These are phyloP conservation scores for Apogon hyalosoma DNA, from an alignment of 2,797 vertebrate species.

Conservation along the genomic window DNA sequence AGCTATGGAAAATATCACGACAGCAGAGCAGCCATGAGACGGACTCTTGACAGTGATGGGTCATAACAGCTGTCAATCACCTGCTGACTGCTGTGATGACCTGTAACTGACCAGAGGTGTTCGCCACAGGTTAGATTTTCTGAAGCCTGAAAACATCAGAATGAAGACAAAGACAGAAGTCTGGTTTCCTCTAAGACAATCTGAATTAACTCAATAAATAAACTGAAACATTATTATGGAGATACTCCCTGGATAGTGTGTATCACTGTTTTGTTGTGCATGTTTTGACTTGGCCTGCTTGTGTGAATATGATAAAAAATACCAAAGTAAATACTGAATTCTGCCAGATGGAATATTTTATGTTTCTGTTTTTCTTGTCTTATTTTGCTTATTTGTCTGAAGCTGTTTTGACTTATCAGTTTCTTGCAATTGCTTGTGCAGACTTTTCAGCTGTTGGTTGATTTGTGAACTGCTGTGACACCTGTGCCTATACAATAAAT, in stretches of 20 bases:
- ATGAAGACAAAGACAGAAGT: too few species aligned
- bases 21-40: too few species aligned
- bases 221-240: too few species aligned
- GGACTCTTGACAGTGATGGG: too few species aligned
- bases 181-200: too few species aligned
- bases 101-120: too few species aligned
- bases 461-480: constrained; percentile 33
- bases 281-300: background rate
- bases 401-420: constrained; percentile 14
- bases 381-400: constrained; percentile 5
- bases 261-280: background rate
- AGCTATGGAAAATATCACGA: too few species aligned
- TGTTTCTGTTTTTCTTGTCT: constrained; percentile 9
- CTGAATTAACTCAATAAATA: too few species aligned
- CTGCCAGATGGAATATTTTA: constrained; percentile 2
- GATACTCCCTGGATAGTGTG: background rate
- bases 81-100: too few species aligned
- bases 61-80: too few species aligned
- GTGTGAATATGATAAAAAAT: background rate
- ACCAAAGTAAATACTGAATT: constrained; percentile 12
- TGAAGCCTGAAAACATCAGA: too few species aligned
- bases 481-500: background rate
- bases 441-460: constrained; percentile 9
- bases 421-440: background rate
- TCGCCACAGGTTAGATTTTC: too few species aligned